Base-by-base conservation (phyloP, 2,113 vertebrate species). In the Melospiza melodia region DNA sequence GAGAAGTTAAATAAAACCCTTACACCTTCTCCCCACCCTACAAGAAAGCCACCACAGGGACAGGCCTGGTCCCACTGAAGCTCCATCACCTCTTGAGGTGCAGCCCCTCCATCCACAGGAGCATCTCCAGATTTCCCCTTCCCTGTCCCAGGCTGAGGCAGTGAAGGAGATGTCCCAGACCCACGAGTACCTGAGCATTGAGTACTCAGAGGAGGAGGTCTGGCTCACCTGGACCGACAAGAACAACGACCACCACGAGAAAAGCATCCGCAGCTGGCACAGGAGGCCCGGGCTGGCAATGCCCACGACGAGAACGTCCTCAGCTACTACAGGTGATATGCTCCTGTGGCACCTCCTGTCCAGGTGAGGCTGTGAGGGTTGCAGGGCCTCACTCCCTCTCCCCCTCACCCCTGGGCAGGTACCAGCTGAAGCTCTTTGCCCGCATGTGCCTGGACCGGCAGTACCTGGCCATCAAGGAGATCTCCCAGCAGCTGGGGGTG, bases 401-500 rank as follows among this genome's bases (percentile, higher is more conserved):
- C 76, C 33, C 33, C 20, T 88, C 7, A 6, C 49, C 27, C 3
- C 25, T 6, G 48, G 23, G 14, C 90, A 99, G 99, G 97, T 99
- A 99, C 97, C 99, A 99, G 98, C 97, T 99, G 97, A 99, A 99
- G 97, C 98, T 99, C 48, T 99, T 99, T 90, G 99, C 99, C 66
- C 98, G 99, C 55, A 99, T 99, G 99, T 99, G 99, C 96, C 97
- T 99, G 97, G 99, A 99, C 97, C 99, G 99, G 43, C 99, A 99
- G 96, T 99, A 99, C 91, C 93, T 99, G 95, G 99, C 99, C 91
- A 99, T 99, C 15, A 98, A 99, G 15, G 99, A 99, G 97, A 99
- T 99, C 97, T 99, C 99, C 77, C 99, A 99, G 97, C 99, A 99
- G 97, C 97, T 99, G 97, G 98, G 99, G 2, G 98, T 99, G 73